Evolutionary conservation across 2,113 vertebrate genomes (phyloP).

Genomic region (Heterotis niloticus): DNA sequence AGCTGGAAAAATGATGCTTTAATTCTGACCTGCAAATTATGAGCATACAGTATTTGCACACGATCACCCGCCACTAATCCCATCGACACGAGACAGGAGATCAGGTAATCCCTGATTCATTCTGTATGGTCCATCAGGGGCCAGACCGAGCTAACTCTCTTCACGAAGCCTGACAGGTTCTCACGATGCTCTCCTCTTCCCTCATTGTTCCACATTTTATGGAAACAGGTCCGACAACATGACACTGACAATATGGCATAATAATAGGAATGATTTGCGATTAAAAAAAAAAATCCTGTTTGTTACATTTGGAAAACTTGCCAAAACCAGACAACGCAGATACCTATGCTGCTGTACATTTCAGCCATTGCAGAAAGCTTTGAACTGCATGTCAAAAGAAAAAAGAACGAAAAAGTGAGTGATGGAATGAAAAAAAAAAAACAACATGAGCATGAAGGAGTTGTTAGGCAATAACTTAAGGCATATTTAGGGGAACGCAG

Average conservation of each 20-base stretch:
- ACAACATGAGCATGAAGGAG: background rate
- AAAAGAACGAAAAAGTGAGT: too few relatives aligned
- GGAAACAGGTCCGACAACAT: slow-evolving; percentile 8
- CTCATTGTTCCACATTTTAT: background rate
- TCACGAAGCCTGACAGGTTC: background rate
- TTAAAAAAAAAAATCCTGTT: background rate
- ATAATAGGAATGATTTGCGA: slow-evolving; percentile 8
- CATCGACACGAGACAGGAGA: background rate
- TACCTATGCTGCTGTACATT: background rate
- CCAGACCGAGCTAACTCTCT: background rate
- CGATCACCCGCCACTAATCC: slow-evolving; percentile 7
- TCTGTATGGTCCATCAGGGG: background rate
- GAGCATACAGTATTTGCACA: background rate
- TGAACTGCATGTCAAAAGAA: background rate
- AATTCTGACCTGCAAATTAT: background rate
- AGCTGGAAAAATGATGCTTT: background rate
- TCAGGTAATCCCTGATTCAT: slow-evolving; percentile 16
- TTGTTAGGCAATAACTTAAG: background rate
- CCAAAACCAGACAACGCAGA: background rate
- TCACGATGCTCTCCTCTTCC: slow-evolving; percentile 8
- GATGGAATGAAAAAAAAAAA: background rate
- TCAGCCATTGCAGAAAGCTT: background rate
- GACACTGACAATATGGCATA: slow-evolving; percentile 5
- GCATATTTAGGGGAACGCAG: background rate
- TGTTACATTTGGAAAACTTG: background rate